These are phyloP conservation scores for Calephelis perditalis DNA, from an alignment of 2,888 invertebrate species.

Conservation along the genomic window DNA sequence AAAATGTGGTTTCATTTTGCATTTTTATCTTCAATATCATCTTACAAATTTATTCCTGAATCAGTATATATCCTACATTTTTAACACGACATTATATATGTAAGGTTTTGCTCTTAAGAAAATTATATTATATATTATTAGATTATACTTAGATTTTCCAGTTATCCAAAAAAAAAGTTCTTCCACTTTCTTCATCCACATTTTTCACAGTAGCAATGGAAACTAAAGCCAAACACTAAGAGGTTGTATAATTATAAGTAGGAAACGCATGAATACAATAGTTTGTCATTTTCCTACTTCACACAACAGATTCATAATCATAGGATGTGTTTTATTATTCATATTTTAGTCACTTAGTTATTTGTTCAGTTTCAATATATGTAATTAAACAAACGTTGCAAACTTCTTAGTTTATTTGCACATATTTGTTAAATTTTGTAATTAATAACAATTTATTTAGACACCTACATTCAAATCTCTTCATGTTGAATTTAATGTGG, in stretches of 20 bases:
- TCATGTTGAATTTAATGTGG: conserved; percentile 69
- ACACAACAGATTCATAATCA: conserved; percentile 44
- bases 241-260: conserved; percentile 53
- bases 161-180: conserved; percentile 35
- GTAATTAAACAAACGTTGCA: conserved; percentile 71
- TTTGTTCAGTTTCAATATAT: conserved; percentile 70
- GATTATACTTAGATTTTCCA: conserved; percentile 11
- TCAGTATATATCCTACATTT: background rate
- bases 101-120: conserved; percentile 11
- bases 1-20: conserved; percentile 1
- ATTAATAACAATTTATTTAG: conserved; percentile 74
- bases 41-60: background rate
- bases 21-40: conserved; percentile 3
- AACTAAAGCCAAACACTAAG: conserved; percentile 13
- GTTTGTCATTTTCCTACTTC: conserved; percentile 40
- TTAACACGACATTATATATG: background rate
- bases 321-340: conserved; percentile 63
- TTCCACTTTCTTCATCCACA: conserved; percentile 17
- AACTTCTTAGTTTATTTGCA: conserved; percentile 76
- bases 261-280: conserved; percentile 37
- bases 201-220: conserved; percentile 6
- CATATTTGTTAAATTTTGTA: conserved; percentile 73
- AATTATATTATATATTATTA: conserved; percentile 10
- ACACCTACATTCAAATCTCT: conserved; percentile 61
- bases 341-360: conserved; percentile 71